Evolutionary conservation across 2,113 vertebrate species (phyloP).

Genomic region (Capreolus pygargus): DNA sequence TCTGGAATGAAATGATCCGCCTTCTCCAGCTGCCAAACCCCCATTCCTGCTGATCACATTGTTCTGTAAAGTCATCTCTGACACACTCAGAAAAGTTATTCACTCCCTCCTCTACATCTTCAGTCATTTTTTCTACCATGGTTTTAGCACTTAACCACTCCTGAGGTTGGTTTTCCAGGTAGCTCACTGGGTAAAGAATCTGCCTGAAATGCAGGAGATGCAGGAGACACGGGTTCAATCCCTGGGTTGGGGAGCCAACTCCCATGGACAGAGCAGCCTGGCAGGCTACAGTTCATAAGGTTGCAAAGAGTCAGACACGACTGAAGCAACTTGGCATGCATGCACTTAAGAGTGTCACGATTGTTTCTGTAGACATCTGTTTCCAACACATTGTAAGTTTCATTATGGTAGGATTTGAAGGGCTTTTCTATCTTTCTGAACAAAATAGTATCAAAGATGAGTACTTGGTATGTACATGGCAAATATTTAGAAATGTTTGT

Average conservation of each 20-base stretch:
- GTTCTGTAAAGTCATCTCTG: not conserved
- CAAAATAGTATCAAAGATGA: not conserved
- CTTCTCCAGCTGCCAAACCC: not conserved
- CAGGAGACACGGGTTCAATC: not conserved
- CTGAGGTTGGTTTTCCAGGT: not conserved
- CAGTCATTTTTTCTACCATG: not conserved
- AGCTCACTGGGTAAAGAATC: not conserved
- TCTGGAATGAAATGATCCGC: not conserved
- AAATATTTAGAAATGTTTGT: not conserved
- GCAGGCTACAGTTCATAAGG: not conserved
- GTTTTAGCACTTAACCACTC: not conserved
- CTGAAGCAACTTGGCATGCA: not conserved
- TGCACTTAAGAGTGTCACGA: not conserved
- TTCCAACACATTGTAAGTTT: not conserved
- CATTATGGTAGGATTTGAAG: not conserved
- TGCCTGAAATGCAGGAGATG: not conserved
- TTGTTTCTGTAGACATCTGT: not conserved
- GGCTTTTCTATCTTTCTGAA: not conserved
- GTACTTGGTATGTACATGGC: not conserved
- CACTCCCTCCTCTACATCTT: not conserved
- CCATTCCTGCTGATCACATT: not conserved
- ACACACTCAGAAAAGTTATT: not conserved
- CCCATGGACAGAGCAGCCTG: rapidly evolving
- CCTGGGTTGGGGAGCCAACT: not conserved
- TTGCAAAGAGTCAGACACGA: not conserved